These are phyloP conservation scores for Muscicapa comitata DNA, from an alignment of 2,797 vertebrate genomes.

Conservation along the genomic window DNA sequence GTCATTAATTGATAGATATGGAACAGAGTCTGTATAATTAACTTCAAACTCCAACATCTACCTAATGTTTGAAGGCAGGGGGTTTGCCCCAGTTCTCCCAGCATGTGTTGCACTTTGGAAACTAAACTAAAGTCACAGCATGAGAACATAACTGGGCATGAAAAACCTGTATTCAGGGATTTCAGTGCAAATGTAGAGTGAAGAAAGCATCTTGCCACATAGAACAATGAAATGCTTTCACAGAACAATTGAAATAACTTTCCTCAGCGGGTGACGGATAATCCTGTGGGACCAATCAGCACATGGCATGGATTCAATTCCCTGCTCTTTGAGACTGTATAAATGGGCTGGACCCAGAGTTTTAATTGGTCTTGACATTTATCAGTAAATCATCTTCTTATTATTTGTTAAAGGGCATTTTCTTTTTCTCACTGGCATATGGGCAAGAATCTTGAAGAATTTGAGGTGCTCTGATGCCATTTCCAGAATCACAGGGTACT, in stretches of 20 bases:
- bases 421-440: background rate
- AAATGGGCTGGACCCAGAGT: background rate
- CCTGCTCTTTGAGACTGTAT: background rate
- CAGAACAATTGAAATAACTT: background rate
- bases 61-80: background rate
- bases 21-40: conserved; percentile 6
- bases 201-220: conserved; percentile 26
- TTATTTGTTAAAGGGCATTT: background rate
- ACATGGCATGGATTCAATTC: background rate
- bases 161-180: background rate
- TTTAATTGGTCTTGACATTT: background rate
- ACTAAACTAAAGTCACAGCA: conserved; percentile 6
- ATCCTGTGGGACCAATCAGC: background rate
- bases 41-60: conserved; percentile 21
- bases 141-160: conserved; percentile 5
- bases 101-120: conserved; percentile 16
- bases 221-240: conserved; percentile 28
- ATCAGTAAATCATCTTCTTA: background rate
- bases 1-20: conserved; percentile 16
- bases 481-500: background rate
- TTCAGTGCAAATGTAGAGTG: background rate
- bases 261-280: background rate
- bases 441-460: background rate
- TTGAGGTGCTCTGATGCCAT: background rate
- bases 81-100: conserved; percentile 7